Percentiles rank a stretch among this genome's conserved stretches.
phyloP scores from a whole-genome alignment of 2,888 invertebrate species.

The Chrysomela aeneicollis region DNA sequence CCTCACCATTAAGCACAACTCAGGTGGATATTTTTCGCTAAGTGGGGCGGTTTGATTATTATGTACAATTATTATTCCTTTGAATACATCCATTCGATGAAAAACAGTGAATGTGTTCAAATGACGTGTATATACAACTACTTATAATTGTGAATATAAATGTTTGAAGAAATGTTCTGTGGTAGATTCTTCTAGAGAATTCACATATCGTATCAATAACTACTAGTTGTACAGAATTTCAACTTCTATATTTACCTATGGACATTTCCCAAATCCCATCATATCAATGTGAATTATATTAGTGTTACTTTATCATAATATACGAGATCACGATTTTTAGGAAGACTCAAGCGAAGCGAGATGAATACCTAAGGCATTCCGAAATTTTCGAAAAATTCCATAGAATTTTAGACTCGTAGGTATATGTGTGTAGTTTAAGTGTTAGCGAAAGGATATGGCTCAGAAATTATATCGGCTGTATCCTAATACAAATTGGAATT shows the following conservation, averaged over 20 bases:
- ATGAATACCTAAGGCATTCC: slow-evolving; percentile 20
- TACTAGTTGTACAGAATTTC: slow-evolving; percentile 45
- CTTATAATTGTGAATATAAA: slow-evolving; percentile 35
- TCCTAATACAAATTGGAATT: slow-evolving; percentile 33
- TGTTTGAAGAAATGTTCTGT: slow-evolving; percentile 40
- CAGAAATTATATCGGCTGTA: slow-evolving; percentile 23
- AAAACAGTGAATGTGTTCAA: slow-evolving; percentile 7
- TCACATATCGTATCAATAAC: slow-evolving; percentile 52
- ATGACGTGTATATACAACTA: slow-evolving; percentile 17
- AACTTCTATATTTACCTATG: slow-evolving; percentile 46
- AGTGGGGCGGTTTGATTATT: slow-evolving; percentile 41
- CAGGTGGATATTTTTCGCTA: slow-evolving; percentile 43
- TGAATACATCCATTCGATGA: slow-evolving; percentile 11
- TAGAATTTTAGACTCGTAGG: slow-evolving; percentile 47
- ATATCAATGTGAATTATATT: slow-evolving; percentile 50
- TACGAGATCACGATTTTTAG: slow-evolving; percentile 24
- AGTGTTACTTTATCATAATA: slow-evolving; percentile 37
- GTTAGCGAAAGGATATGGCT: slow-evolving; percentile 26
- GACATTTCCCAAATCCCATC: slow-evolving; percentile 47
- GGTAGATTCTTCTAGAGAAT: slow-evolving; percentile 40
- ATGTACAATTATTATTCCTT: too few species aligned
- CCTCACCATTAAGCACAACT: slow-evolving; percentile 35
- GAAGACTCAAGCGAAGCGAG: not conserved
- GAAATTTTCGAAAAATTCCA: slow-evolving; percentile 28
- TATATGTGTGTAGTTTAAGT: slow-evolving; percentile 57